phyloP scores from a whole-genome alignment of 2,888 invertebrate genomes.

The Cacoxenus indagator region DNA sequence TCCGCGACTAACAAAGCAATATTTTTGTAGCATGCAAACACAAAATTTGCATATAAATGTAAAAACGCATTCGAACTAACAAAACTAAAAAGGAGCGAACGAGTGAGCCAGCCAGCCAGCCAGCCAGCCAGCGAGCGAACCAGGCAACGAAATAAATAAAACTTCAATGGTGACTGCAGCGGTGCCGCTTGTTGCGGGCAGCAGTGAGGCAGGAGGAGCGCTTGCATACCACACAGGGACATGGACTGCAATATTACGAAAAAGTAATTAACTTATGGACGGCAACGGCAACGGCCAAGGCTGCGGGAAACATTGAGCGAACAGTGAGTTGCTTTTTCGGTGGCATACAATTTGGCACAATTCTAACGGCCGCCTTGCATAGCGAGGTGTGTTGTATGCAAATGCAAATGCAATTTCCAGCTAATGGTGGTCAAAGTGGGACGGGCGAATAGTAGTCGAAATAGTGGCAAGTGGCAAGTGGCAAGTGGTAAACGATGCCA shows the following conservation, averaged over 20 bases:
- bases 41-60: conserved; percentile 60
- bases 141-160: conserved; percentile 11
- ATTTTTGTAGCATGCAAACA: conserved; percentile 57
- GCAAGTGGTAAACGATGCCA: conserved; percentile 32
- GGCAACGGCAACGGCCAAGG: neutral
- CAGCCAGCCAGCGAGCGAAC: conserved; percentile 12
- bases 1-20: conserved; percentile 45
- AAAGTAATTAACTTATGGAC: conserved; percentile 59
- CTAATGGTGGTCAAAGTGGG: conserved; percentile 47
- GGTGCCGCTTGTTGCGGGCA: too few relatives aligned
- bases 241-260: conserved; percentile 44
- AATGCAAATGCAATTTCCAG: conserved; percentile 57
- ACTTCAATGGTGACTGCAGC: neutral
- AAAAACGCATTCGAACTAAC: conserved; percentile 61
- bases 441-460: neutral
- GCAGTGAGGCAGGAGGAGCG: conserved; percentile 36
- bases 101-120: neutral
- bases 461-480: conserved; percentile 31
- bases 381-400: conserved; percentile 31
- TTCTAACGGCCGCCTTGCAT: neutral
- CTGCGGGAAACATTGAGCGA: neutral
- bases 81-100: neutral
- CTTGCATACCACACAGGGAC: neutral
- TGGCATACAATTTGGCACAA: conserved; percentile 7
- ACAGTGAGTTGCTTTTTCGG: neutral